Conservation (phyloP, 2,888 invertebrate genomes). For the Nephrotoma flavescens region DNA sequence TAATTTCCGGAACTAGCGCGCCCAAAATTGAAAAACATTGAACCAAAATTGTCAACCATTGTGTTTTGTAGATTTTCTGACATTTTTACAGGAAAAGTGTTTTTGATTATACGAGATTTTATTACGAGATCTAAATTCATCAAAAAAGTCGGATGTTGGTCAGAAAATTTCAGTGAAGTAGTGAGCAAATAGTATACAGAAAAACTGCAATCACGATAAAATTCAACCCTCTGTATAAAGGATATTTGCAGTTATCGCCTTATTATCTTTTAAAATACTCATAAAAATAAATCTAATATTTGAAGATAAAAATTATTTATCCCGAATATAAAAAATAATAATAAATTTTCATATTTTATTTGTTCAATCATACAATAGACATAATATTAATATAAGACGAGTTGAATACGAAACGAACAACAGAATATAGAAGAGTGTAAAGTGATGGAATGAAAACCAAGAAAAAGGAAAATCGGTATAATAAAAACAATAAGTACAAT, state of each 20-base stretch:
- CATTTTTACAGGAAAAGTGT: no score
- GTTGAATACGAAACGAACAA: not conserved
- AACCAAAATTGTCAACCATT: no score
- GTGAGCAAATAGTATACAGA: no score
- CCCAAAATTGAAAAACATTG: no score
- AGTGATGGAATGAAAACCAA: not conserved
- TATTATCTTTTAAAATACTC: not conserved
- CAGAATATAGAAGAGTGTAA: not conserved
- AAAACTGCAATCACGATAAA: no score
- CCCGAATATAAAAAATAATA: not conserved
- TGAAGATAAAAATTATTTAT: not conserved
- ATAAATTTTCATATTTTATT: not conserved
- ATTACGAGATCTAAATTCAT: no score
- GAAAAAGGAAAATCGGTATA: not conserved
- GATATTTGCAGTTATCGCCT: not conserved
- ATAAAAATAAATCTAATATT: not conserved
- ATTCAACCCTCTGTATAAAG: no score
- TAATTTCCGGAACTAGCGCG: no score
- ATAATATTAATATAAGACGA: not conserved
- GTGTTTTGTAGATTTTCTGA: no score
- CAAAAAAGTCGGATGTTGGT: no score
- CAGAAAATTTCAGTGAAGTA: no score
- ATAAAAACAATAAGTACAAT: not conserved
- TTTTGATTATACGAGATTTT: no score
- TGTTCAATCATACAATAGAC: not conserved